Conservation (phyloP, 2,888 invertebrate genomes). For the Acronicta alni region DNA sequence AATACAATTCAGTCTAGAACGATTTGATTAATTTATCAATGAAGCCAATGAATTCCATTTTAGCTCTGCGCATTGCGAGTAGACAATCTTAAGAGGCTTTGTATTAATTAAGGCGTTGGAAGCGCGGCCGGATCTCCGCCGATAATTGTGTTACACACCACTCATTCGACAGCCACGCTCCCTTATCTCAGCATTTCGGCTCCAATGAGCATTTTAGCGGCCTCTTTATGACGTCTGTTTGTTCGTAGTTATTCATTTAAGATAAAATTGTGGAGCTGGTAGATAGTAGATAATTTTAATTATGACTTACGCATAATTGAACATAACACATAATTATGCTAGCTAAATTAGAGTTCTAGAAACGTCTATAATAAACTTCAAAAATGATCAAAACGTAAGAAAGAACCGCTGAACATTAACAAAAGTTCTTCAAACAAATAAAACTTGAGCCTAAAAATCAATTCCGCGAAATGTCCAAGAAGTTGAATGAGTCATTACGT, state of each 20-base stretch:
- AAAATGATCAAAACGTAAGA: slow-evolving; percentile 11
- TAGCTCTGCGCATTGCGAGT: slow-evolving; percentile 16
- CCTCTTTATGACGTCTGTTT: slow-evolving; percentile 20
- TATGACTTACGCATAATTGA: not conserved
- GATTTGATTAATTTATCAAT: slow-evolving; percentile 3
- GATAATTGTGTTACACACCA: slow-evolving; percentile 57
- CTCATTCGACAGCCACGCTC: slow-evolving; percentile 37
- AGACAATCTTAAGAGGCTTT: slow-evolving; percentile 33
- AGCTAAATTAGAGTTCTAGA: not conserved
- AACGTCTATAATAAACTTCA: not conserved
- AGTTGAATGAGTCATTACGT: slow-evolving; percentile 63
- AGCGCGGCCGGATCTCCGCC: slow-evolving; percentile 46
- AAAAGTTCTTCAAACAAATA: slow-evolving; percentile 41
- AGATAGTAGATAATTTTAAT: slow-evolving; percentile 26
- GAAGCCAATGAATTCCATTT: slow-evolving; percentile 19
- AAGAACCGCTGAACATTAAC: slow-evolving; percentile 30
- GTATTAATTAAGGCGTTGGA: slow-evolving; percentile 58
- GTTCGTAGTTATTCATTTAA: slow-evolving; percentile 7
- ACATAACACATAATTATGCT: too few species aligned
- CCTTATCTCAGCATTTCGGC: slow-evolving; percentile 35
- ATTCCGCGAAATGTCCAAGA: slow-evolving; percentile 45
- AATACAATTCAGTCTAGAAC: not conserved
- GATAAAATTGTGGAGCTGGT: slow-evolving; percentile 21
- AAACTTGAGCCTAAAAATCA: slow-evolving; percentile 43
- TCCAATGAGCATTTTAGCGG: slow-evolving; percentile 24